These are phyloP conservation scores for Chelonus insularis DNA, from an alignment of 1,140 invertebrate species.

Conservation along the genomic window DNA sequence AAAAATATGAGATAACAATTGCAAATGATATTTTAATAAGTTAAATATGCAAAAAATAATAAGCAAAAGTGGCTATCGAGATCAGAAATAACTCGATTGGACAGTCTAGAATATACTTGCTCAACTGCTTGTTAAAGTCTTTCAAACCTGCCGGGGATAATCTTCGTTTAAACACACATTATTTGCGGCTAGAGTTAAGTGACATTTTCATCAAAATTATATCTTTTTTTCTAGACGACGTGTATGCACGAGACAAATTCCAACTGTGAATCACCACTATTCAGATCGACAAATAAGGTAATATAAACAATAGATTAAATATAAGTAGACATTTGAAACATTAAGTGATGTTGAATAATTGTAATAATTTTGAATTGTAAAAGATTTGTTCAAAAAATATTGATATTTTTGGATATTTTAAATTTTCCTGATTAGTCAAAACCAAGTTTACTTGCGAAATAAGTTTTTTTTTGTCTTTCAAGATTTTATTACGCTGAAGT, in stretches of 20 bases:
- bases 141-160: slow-evolving; percentile 17
- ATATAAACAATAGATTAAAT: neutral
- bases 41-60: too few species aligned
- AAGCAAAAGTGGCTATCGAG: slow-evolving; percentile 14
- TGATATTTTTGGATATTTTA: neutral
- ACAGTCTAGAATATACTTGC: slow-evolving; percentile 3
- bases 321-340: neutral
- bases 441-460: too few species aligned
- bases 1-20: too few species aligned
- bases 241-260: slow-evolving; percentile 42
- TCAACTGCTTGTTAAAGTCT: slow-evolving; percentile 24
- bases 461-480: neutral
- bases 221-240: slow-evolving; percentile 42
- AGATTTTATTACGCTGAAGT: slow-evolving; percentile 49
- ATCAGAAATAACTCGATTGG: slow-evolving; percentile 15
- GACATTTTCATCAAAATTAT: neutral
- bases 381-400: neutral
- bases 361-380: too few species aligned
- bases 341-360: too few species aligned
- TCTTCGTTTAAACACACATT: slow-evolving; percentile 13
- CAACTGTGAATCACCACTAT: slow-evolving; percentile 39
- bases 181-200: too few species aligned
- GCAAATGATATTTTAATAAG: too few species aligned
- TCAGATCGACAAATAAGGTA: slow-evolving; percentile 44
- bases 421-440: neutral